These are phyloP conservation scores for Cygnus olor DNA, from an alignment of 2,797 vertebrate genomes.

Conservation along the genomic window DNA sequence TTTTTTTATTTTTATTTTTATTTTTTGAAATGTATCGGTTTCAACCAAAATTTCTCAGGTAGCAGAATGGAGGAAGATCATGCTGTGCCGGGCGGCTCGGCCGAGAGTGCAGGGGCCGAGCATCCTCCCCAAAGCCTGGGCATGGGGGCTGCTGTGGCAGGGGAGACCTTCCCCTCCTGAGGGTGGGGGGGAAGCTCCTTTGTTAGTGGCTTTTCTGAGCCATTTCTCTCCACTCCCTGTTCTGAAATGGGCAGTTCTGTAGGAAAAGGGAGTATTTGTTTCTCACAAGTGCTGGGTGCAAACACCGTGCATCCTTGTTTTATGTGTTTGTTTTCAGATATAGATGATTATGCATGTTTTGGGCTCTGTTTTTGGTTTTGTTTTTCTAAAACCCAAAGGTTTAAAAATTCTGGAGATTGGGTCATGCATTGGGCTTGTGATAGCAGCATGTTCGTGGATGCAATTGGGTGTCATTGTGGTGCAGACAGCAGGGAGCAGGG, in stretches of 20 bases:
- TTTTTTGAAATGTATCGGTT: not conserved
- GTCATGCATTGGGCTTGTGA: not conserved
- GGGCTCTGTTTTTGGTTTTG: too few species aligned
- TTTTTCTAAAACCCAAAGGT: not conserved
- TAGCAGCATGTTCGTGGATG: not conserved
- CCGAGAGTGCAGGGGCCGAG: not conserved
- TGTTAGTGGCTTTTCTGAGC: not conserved
- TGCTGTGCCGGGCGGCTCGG: too few species aligned
- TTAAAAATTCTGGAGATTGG: not conserved
- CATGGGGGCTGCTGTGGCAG: not conserved
- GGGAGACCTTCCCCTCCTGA: not conserved
- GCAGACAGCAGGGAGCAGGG: not conserved
- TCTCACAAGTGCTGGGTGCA: not conserved
- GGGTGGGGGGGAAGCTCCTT: not conserved
- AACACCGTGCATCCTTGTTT: not conserved
- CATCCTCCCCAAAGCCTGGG: not conserved
- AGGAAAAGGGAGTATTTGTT: not conserved
- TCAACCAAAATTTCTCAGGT: not conserved
- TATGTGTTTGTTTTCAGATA: slow-evolving; percentile 5
- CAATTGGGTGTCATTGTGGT: not conserved
- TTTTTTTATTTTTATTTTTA: not conserved
- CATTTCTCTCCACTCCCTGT: not conserved
- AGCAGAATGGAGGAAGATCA: not conserved
- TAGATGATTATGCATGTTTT: not conserved
- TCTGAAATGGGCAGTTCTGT: not conserved